Base-by-base conservation (phyloP, 2,797 vertebrate species). In the Crocidura indochinensis region DNA sequence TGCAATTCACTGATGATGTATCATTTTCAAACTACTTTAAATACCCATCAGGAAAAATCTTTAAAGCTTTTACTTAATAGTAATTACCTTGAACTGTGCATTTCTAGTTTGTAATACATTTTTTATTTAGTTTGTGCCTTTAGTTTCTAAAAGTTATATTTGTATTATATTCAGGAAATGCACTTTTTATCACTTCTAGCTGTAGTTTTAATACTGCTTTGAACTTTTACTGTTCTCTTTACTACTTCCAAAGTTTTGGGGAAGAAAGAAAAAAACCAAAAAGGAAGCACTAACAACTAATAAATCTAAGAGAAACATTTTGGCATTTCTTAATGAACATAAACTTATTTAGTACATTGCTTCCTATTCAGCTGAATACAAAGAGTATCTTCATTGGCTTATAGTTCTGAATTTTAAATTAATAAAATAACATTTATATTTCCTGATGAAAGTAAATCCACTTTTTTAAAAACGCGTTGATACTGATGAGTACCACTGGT, bases 51-150 rank as follows among this genome's bases (percentile, higher is more conserved):
- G 94, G 95, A 96, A 97, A 95, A 97, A 95, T 96, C 96, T 97
- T 96, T 96, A 93, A 97, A 97, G 92, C 95, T 97, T 94, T 97
- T 97, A 92, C 91, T 92, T 95, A 94, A 95, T 93, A 95, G 92
- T 94, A 95, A 92, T 97, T 97, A 97, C 97, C 97, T 97, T 97
- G 98, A 98, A 98, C 97, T 98, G 99, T 99, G 98, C 98, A 98
- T 98, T 98, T 98, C 97, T 98, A 97, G 97, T 98, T 98, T 97
- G 97, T 98, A 98, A 98, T 97, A 96, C 97, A 97, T 96, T 98
- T 53, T 98, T 98, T 98, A 94, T 97, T 98, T 98, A 97, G 96
- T 96, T 97, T 97, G 97, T 98, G 98, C 98, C 98, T 98, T 99
- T 98, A 96, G 97, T 98, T 98, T 97, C 96, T 97, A 97, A 96